Evolutionary conservation across 1,140 invertebrate genomes (phyloP), one percentile per base, ranked within the genome.

Genomic region (Drosophila bifasciata): DNA sequence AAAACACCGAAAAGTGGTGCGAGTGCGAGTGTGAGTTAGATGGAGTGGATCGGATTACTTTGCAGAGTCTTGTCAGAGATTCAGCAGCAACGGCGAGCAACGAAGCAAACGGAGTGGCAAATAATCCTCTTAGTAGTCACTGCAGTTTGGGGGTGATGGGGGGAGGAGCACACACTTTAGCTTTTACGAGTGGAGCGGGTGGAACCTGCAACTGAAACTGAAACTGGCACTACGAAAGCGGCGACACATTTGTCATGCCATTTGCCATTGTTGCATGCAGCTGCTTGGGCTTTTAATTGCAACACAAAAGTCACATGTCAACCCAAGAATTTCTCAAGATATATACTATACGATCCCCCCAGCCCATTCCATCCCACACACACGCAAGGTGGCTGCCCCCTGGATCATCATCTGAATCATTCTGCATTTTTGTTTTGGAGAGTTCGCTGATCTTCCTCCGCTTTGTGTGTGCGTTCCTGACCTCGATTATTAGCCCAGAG

Each of bases 121-220:
- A 56, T 69, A 69, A 69, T 68, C 66, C 66, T 69, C 66, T 69
- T 69, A 69, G 63, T 69, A 69, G 63, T 69, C 62, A 68, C 49
- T 51, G 55, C 50, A 21, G 43, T 46, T 40, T n/a, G 28, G 28
- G 8, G 19, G 19, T 1, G 9, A 39, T 28, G 48, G 63, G 19
- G 36, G 48, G 55, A 41, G 40, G 59, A 64, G 46, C 7, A 2
- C 32, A 11, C 7, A 11, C 9, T 32, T 32, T 32, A 9, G 9
- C 28, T 32, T 32, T 32, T 32, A 11, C 28, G 9, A 11, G 32
- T 5, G 13, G 32, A 36, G 32, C 32, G 32, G 32, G 32, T 66
- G 63, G 40, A 9, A 63, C 44, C 48, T 44, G 61, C n/a, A 55
- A 2, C 3, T 56, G 51, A 13, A 44, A 23, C 32, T 66, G 48